Conservation (phyloP, 1,140 invertebrate genomes). For the Lordiphosa collinella region DNA sequence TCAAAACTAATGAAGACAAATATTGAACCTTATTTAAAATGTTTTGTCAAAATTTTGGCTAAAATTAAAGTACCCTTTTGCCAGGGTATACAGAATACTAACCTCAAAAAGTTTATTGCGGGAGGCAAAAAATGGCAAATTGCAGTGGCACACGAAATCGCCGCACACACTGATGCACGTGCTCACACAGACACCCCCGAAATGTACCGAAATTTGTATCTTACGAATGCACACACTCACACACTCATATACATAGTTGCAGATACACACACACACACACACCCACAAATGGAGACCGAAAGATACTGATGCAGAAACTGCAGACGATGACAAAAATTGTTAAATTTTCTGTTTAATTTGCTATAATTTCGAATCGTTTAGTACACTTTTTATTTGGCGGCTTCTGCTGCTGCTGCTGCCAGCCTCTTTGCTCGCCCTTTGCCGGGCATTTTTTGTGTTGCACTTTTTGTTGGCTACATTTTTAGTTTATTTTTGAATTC, state of each 20-base stretch:
- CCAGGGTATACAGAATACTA: conserved; percentile 46
- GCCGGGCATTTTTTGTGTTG: conserved; percentile 26
- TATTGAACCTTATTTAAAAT: too few species aligned
- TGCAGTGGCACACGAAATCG: conserved; percentile 39
- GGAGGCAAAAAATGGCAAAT: conserved; percentile 49
- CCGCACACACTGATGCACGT: conserved; percentile 47
- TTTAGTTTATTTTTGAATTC: conserved; percentile 40
- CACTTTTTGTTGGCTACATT: conserved; percentile 40
- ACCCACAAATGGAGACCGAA: conserved; percentile 8
- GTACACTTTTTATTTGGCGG: conserved; percentile 27
- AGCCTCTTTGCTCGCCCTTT: neutral
- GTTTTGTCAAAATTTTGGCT: too few species aligned
- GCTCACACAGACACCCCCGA: conserved; percentile 54
- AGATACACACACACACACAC: conserved; percentile 40
- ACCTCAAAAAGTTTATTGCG: conserved; percentile 73
- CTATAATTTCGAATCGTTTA: conserved; percentile 7
- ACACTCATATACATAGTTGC: conserved; percentile 4
- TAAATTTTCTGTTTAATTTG: conserved; percentile 5
- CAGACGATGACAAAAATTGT: conserved; percentile 44
- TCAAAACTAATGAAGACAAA: too few species aligned
- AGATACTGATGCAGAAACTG: conserved; percentile 36
- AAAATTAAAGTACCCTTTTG: neutral
- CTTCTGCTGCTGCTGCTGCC: conserved; percentile 7
- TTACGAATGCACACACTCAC: conserved; percentile 29
- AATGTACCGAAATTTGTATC: conserved; percentile 45